phyloP scores from a whole-genome alignment of 2,888 invertebrate genomes.

The Tineola bisselliella region DNA sequence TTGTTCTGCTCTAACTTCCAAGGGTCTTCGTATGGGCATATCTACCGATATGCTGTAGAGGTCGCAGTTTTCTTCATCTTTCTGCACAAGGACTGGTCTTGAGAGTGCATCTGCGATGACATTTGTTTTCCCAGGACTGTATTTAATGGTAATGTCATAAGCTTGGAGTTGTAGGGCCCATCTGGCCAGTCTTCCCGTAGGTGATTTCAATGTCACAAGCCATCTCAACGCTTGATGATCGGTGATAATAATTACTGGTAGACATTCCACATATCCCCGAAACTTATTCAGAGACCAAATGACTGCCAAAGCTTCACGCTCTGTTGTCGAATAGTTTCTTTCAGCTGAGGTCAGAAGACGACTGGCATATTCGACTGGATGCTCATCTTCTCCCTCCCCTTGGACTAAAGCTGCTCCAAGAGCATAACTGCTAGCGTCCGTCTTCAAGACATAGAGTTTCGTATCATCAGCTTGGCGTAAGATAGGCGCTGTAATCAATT shows the following conservation, averaged over 20 bases:
- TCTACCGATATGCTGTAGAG: background rate
- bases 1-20: conserved; percentile 15
- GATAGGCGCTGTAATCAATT: conserved; percentile 20
- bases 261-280: conserved; percentile 36
- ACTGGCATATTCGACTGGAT: conserved; percentile 23
- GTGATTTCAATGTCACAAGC: conserved; percentile 33
- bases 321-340: conserved; percentile 30
- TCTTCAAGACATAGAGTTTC: conserved; percentile 17
- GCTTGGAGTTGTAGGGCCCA: conserved; percentile 38
- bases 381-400: conserved; percentile 17
- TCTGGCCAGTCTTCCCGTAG: conserved; percentile 35
- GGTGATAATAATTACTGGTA: conserved; percentile 35
- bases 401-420: conserved; percentile 17
- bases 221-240: conserved; percentile 41
- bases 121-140: conserved; percentile 21
- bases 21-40: conserved; percentile 2
- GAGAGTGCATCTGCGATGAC: conserved; percentile 31
- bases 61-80: background rate
- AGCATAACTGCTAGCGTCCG: conserved; percentile 21
- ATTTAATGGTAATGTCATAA: conserved; percentile 29
- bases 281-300: conserved; percentile 32
- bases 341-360: conserved; percentile 25
- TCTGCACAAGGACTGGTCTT: background rate
- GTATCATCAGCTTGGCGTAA: conserved; percentile 18
- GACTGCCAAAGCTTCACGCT: conserved; percentile 31